Evolutionary conservation across 2,113 vertebrate genomes (phyloP).

Genomic region (Corvus hawaiiensis): DNA sequence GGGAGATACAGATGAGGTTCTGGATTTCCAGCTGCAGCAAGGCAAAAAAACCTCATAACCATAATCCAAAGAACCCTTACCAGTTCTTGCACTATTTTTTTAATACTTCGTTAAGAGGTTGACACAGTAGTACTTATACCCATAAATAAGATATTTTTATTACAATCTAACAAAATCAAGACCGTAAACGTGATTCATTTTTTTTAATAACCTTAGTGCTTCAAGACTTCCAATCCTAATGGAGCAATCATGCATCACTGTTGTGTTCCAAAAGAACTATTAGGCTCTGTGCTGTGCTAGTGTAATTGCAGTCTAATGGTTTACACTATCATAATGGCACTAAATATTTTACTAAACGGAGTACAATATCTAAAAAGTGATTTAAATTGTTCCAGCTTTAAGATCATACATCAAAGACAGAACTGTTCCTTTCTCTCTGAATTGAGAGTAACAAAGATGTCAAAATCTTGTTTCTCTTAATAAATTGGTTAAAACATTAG

Average conservation of each 20-base stretch:
- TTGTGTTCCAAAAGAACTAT: slow-evolving; percentile 62
- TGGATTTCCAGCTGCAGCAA: neutral
- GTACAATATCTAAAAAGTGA: slow-evolving; percentile 61
- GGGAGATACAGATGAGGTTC: neutral
- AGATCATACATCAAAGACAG: slow-evolving; percentile 22
- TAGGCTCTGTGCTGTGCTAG: slow-evolving; percentile 45
- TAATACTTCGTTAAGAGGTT: neutral
- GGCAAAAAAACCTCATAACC: neutral
- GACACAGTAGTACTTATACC: slow-evolving; percentile 22
- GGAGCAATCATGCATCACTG: slow-evolving; percentile 65
- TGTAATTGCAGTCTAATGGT: slow-evolving; percentile 70
- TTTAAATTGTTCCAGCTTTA: slow-evolving; percentile 60
- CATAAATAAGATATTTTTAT: slow-evolving; percentile 50
- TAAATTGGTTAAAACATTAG: neutral
- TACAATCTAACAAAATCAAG: slow-evolving; percentile 63
- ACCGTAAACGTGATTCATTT: slow-evolving; percentile 63
- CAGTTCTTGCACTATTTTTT: neutral
- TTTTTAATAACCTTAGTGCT: slow-evolving; percentile 70
- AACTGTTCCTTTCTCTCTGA: neutral
- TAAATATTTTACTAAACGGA: slow-evolving; percentile 74
- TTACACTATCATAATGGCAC: slow-evolving; percentile 62
- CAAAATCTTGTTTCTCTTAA: neutral
- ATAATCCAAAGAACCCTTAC: neutral
- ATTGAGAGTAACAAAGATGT: neutral
- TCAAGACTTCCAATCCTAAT: slow-evolving; percentile 61